Evolutionary conservation across 2,113 vertebrate genomes (phyloP).

Genomic region (Dendrocopos noguchii): DNA sequence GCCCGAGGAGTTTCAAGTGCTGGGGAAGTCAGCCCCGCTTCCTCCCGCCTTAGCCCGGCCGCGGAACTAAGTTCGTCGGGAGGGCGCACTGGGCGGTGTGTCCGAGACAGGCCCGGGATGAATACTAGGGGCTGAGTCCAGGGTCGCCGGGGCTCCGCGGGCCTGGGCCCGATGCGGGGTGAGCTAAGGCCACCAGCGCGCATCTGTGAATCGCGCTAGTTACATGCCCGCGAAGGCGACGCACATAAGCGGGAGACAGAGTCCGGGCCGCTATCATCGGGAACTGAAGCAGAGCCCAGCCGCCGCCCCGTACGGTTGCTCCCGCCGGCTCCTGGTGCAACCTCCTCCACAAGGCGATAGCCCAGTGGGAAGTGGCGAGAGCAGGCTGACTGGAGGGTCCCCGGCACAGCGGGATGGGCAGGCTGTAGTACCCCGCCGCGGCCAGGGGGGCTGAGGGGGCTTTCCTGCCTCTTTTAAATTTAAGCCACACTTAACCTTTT

Average conservation of each 20-base stretch:
- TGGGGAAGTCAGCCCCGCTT: not conserved
- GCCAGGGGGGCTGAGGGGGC: not conserved
- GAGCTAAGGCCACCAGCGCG: not conserved
- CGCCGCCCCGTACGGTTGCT: not conserved
- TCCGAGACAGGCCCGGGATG: not conserved
- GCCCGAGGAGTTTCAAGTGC: not conserved
- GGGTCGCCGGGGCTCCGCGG: not conserved
- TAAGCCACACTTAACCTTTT: not conserved
- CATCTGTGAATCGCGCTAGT: not conserved
- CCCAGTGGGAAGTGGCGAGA: not conserved
- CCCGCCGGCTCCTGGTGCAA: too few species aligned
- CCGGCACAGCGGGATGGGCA: not conserved
- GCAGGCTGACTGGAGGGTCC: not conserved
- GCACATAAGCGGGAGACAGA: not conserved
- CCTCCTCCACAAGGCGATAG: not conserved
- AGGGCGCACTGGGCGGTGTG: rapidly evolving
- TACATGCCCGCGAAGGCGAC: not conserved
- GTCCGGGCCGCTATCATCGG: not conserved
- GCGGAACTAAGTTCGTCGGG: not conserved
- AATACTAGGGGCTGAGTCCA: rapidly evolving
- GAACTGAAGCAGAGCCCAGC: not conserved
- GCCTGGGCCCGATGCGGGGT: not conserved
- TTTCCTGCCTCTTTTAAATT: not conserved
- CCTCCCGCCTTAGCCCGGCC: not conserved
- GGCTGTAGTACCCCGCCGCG: not conserved